A percentile compares a stretch with the other conserved stretches of the same genome.
Evolutionary conservation across 2,113 vertebrate species (phyloP).

Genomic region (Microcebus lehilahytsara): DNA sequence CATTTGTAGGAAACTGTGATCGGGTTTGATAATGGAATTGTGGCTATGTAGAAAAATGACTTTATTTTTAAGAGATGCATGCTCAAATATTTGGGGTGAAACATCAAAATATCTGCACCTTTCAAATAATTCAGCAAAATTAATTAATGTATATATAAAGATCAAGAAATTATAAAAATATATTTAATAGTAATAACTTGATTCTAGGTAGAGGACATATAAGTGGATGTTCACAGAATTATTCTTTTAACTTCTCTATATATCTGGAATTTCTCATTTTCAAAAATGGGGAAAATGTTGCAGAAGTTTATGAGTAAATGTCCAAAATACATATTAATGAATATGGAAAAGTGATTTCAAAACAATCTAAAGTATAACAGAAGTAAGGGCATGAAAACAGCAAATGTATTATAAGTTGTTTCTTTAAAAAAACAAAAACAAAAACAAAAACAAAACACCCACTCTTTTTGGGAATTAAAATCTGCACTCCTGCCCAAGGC

Average conservation of each 20-base stretch:
- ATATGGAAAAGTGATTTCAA: not conserved
- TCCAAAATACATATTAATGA: not conserved
- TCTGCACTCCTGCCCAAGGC: too few relatives aligned
- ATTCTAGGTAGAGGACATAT: not conserved
- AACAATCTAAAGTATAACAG: not conserved
- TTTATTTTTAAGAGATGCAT: not conserved
- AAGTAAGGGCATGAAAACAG: too few relatives aligned
- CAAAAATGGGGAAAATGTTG: not conserved
- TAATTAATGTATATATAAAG: not conserved
- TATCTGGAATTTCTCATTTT: constrained; percentile 4
- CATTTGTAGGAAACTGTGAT: not conserved
- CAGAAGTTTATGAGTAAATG: not conserved
- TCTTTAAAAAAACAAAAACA: too few relatives aligned
- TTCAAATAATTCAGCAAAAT: not conserved
- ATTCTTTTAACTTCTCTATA: not conserved
- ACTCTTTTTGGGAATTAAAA: too few relatives aligned
- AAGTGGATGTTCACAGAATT: not conserved
- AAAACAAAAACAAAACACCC: too few relatives aligned
- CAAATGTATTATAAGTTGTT: too few relatives aligned
- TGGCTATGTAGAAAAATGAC: not conserved
- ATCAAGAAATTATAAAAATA: not conserved
- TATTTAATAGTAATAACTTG: not conserved
- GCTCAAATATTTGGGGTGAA: constrained; percentile 4
- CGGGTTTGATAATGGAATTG: not conserved
- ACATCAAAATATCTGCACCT: not conserved